phyloP scores from a whole-genome alignment of 2,888 invertebrate species.

The Pasiphila rectangulata region DNA sequence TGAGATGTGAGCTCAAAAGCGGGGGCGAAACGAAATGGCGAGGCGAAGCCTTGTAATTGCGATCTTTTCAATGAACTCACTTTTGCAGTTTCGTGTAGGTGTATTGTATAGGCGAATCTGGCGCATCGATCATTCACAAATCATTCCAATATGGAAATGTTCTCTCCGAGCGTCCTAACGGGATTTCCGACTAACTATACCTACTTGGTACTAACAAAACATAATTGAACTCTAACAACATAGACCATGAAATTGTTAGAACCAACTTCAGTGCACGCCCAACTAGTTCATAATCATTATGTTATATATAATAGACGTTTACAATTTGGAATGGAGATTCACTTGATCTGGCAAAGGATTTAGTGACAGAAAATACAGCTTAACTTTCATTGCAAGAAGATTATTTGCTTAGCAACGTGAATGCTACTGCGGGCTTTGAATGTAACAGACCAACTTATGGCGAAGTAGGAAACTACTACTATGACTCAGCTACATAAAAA shows the following conservation, averaged over 20 bases:
- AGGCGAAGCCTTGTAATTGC: conserved; percentile 54
- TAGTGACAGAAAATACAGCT: not conserved
- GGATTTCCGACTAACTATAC: conserved; percentile 13
- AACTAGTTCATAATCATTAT: not conserved
- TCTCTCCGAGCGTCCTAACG: conserved; percentile 20
- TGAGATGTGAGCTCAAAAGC: conserved; percentile 57
- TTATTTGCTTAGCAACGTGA: too few species aligned
- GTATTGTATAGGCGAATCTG: conserved; percentile 29
- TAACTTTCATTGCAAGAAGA: not conserved
- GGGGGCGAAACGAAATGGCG: conserved; percentile 71
- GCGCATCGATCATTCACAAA: conserved; percentile 25
- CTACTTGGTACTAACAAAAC: conserved; percentile 1
- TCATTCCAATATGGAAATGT: conserved; percentile 26
- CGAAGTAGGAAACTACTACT: conserved; percentile 27
- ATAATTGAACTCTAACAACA: conserved; percentile 10
- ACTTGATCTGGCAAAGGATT: not conserved
- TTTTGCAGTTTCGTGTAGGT: conserved; percentile 51
- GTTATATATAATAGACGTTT: conserved; percentile 1
- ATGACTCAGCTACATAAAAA: conserved; percentile 32
- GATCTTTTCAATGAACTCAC: conserved; percentile 64
- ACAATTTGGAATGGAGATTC: not conserved
- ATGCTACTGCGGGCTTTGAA: not conserved
- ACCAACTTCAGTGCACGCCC: not conserved
- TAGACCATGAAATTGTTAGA: conserved; percentile 5
- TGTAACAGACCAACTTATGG: conserved; percentile 11